phyloP scores from a whole-genome alignment of 2,113 vertebrate genomes.

The Chaetops frenatus region DNA sequence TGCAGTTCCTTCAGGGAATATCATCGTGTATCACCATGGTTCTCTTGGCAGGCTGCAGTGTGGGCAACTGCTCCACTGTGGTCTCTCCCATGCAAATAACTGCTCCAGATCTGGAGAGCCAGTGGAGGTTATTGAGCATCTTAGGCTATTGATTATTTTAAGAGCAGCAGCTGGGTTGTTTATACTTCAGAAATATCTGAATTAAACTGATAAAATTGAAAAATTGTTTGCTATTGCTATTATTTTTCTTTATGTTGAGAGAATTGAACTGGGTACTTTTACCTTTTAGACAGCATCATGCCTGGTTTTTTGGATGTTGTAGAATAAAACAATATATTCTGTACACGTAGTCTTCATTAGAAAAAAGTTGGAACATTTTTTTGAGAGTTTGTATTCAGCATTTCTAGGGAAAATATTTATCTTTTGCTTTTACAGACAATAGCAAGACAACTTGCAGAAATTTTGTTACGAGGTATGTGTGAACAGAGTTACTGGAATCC shows the following conservation, averaged over 20 bases:
- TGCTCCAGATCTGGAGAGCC: neutral
- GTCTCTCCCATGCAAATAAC: neutral
- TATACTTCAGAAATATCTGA: neutral
- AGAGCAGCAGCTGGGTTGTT: neutral
- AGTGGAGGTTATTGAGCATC: neutral
- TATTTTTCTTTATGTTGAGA: neutral
- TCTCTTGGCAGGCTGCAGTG: neutral
- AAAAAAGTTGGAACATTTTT: neutral
- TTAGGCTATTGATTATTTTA: neutral
- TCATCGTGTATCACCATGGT: neutral
- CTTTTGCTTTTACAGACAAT: slow-evolving; percentile 80
- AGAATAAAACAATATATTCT: neutral
- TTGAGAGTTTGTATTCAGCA: neutral
- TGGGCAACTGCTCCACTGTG: neutral
- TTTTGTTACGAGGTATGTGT: slow-evolving; percentile 96
- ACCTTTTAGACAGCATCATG: neutral
- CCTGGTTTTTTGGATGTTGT: neutral
- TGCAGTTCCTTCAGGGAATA: neutral
- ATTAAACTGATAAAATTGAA: neutral
- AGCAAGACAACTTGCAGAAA: slow-evolving; percentile 95
- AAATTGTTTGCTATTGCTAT: neutral
- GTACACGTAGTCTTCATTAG: neutral
- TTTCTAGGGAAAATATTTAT: neutral
- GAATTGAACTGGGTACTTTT: neutral
- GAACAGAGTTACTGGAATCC: slow-evolving; percentile 99